Conservation (phyloP, 2,888 invertebrate genomes). For the Chymomyza caudatula region DNA sequence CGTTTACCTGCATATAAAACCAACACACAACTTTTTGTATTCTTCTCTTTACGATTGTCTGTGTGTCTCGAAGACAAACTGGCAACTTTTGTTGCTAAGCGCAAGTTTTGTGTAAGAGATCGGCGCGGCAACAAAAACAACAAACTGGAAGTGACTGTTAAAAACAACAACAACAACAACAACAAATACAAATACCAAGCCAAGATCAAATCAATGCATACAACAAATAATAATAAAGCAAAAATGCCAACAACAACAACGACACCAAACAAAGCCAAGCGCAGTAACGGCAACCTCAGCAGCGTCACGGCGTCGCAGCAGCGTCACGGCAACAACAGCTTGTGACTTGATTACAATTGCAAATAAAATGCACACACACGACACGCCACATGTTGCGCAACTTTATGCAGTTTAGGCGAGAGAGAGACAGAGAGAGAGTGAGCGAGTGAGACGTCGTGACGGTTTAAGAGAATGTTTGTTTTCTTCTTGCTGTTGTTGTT, state of each 20-base stretch:
- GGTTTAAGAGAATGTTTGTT: too few species aligned
- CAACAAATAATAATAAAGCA: not conserved
- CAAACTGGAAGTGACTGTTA: not conserved
- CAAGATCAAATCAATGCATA: conserved; percentile 52
- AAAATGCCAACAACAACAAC: not conserved
- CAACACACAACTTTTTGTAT: not conserved
- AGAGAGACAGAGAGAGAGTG: not conserved
- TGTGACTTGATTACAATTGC: conserved; percentile 61
- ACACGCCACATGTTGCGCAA: conserved; percentile 53
- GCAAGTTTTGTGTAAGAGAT: not conserved
- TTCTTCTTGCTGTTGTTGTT: not conserved
- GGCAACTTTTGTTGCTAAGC: conserved; percentile 59
- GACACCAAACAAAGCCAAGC: conserved; percentile 16
- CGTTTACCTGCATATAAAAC: conserved; percentile 30
- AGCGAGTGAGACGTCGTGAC: too few species aligned
- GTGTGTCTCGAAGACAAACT: not conserved
- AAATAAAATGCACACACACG: conserved; percentile 51
- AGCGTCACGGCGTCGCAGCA: conserved; percentile 47
- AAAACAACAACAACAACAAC: conserved; percentile 16
- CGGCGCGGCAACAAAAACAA: conserved; percentile 7
- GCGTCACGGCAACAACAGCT: too few species aligned
- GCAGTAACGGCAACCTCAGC: conserved; percentile 15
- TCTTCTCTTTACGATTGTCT: not conserved
- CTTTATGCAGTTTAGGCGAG: conserved; percentile 36
- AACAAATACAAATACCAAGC: too few species aligned